A percentile compares a stretch with the other conserved stretches of the same genome.
Evolutionary conservation across 2,888 invertebrate genomes (phyloP).

Genomic region (Oxytorus armatus): DNA sequence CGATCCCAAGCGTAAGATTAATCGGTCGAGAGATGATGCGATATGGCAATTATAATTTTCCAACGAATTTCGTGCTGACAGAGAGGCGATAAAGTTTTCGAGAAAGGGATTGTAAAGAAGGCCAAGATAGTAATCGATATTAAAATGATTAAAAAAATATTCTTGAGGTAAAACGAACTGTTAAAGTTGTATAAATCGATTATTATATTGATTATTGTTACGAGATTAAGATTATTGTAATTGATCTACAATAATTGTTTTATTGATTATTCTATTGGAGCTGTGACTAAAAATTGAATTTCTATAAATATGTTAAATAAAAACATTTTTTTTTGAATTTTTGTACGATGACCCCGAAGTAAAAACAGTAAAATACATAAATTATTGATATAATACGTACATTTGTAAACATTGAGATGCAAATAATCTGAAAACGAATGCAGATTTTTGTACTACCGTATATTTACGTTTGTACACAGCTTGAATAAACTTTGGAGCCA

Average conservation of each 20-base stretch:
- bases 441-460: slow-evolving; percentile 19
- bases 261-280: no score
- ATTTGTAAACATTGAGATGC: slow-evolving; percentile 4
- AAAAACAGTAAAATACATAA: neutral
- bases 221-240: no score
- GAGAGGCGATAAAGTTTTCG: no score
- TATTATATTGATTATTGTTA: no score
- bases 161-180: no score
- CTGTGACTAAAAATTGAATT: no score
- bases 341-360: neutral
- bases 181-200: no score
- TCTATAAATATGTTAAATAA: slow-evolving; percentile 1
- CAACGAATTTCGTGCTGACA: neutral
- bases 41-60: neutral
- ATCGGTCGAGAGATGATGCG: neutral
- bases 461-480: slow-evolving; percentile 16
- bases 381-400: neutral
- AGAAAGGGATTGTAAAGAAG: no score
- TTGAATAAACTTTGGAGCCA: slow-evolving; percentile 25
- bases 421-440: slow-evolving; percentile 17
- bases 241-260: no score
- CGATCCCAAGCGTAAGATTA: neutral
- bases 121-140: no score
- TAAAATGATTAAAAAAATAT: no score
- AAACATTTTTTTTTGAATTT: neutral